Evolutionary conservation across 1,140 invertebrate species (phyloP), one percentile per base, ranked within the genome.

Genomic region (Bombus ignitus): DNA sequence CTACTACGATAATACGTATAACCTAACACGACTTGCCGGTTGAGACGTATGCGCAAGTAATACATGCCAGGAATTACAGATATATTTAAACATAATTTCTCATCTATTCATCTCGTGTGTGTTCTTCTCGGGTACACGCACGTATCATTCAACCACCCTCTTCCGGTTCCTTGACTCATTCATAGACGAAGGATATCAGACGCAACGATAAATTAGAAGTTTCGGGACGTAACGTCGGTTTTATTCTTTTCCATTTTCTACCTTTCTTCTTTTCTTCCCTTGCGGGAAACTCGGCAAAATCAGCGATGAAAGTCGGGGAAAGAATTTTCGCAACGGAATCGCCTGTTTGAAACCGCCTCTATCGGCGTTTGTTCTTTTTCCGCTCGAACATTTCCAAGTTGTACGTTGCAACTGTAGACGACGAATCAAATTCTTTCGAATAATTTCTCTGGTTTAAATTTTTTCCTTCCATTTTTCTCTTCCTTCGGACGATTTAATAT

Each of bases 1-100:
- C 89, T 86, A 85, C 86, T 66, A 90, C 84, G 83, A 87, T 93
- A 89, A 89, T 91, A 89, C 88, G 88, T 88, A 89, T 90, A 89
- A 91, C 73, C 90, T 91, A 88, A 90, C 90, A 81, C 89, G 85
- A 91, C 86, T 90, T 62, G 89, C 71, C 22, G 88, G 81, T 82
- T 89, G 86, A 89, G 90, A 88, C 87, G 88, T 91, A 88, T 87
- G 90, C 87, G 89, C 85, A 85, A 91, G 85, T 91, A 79, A 91
- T 86, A 86, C 81, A 90, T 59, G 85, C 86, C 89, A 90, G 89
- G 78, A 89, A 89, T 78, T 87, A 87, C 87, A 87, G 85, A 89
- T 79, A 85, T 79, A 70, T 47, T 59, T 83, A 44, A 79, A 79
- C 85, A 88, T 71, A 89, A 85, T 79, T 84, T 75, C 74, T 85